Percentiles rank a stretch among this genome's conserved stretches.
These are phyloP conservation scores for Colletes latitarsis DNA, from an alignment of 1,140 invertebrate genomes.

Conservation along the genomic window DNA sequence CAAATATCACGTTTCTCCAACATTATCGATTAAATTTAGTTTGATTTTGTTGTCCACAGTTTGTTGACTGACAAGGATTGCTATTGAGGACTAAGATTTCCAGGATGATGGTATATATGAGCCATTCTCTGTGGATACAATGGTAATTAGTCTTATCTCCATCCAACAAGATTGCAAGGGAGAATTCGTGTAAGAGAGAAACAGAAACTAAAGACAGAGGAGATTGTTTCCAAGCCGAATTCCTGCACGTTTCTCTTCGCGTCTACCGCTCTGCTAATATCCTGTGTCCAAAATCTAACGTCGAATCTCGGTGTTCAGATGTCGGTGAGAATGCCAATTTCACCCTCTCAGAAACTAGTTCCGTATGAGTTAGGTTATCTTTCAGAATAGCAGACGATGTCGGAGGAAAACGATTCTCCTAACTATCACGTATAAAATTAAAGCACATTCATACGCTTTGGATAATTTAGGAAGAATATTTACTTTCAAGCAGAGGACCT, in stretches of 20 bases:
- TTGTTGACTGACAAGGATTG: conserved; percentile 68
- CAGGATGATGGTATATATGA: conserved; percentile 61
- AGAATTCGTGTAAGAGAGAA: conserved; percentile 51
- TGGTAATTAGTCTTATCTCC: conserved; percentile 77
- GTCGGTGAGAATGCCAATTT: conserved; percentile 56
- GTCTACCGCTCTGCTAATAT: conserved; percentile 60
- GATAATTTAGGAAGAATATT: no score
- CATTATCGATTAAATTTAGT: conserved; percentile 63
- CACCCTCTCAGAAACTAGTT: conserved; percentile 51
- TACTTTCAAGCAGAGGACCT: no score
- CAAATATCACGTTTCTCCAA: neutral
- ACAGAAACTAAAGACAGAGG: conserved; percentile 15
- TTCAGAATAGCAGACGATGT: conserved; percentile 12
- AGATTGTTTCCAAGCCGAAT: conserved; percentile 60
- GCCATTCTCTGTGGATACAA: conserved; percentile 71
- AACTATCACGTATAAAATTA: neutral
- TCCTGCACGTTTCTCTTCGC: conserved; percentile 53
- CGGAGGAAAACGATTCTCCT: conserved; percentile 32
- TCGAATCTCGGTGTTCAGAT: conserved; percentile 58
- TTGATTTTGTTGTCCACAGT: conserved; percentile 56
- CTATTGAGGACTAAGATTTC: conserved; percentile 72
- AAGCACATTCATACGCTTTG: no score
- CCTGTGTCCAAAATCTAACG: conserved; percentile 66
- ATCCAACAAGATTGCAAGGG: conserved; percentile 69
- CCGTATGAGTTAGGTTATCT: conserved; percentile 44